Base-by-base conservation (phyloP, 2,888 invertebrate genomes). In the Leucophora obtusa region DNA sequence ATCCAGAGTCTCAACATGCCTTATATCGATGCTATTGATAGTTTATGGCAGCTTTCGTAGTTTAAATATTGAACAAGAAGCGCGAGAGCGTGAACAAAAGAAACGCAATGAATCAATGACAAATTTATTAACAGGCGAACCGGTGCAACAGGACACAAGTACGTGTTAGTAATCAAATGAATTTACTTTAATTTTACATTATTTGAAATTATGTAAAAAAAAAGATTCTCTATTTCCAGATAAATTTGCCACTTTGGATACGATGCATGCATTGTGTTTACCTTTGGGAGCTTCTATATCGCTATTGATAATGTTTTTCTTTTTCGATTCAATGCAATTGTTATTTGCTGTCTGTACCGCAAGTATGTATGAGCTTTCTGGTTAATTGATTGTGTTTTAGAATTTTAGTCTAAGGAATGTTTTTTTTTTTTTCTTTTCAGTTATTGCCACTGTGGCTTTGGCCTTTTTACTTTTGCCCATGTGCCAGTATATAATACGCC, bases 251-350 rank as follows among this genome's bases (percentile, higher is more conserved):
- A 98, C 98, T 0, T 91, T 98, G 89, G 98, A 98, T 91, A 97
- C 97, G 78, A 96, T 98, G 95, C 98, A 98, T 91, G 98, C 98
- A 86, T 93, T 98, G 87, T 98, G 98, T 92, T 93, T 98, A 90
- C 98, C 98, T 76, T 92, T 97, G 83, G 98, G 98, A 87, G 98
- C 98, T 85, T 98, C 98, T 83, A 95, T 98, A 86, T 98, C 98
- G 81, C 93, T 98, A 83, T 94, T 98, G 82, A 94, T 98, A 87
- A 98, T 98, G 98, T 98, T 98, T 91, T 98, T 98, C 93, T 98
- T 98, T 92, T 98, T 98, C 89, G 98, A 98, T 92, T 98, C 98
- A 74, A 97, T 98, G 96, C 98, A 98, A 92, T 96, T 96, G 93
- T 94, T 95, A 86, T 98, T 95, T 92, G 98, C 96, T 83, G 97